Evolutionary conservation across 2,888 invertebrate genomes (phyloP).

Genomic region (Phyto melanocephala): DNA sequence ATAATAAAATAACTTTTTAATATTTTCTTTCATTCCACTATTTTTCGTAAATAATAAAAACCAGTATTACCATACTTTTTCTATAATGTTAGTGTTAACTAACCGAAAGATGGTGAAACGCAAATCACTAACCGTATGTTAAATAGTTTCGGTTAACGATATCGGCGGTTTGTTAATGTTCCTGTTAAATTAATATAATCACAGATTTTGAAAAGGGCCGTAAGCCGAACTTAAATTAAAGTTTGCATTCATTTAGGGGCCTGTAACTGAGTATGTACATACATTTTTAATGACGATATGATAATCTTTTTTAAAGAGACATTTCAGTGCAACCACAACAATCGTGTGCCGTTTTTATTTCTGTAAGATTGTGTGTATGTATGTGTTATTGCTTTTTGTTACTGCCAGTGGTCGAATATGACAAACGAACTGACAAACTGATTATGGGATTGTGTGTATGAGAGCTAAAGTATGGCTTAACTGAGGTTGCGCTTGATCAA

Average conservation of each 20-base stretch:
- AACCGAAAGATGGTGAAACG: too few species aligned
- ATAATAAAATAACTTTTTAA: too few species aligned
- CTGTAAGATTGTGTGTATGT: slow-evolving; percentile 31
- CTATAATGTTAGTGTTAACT: too few species aligned
- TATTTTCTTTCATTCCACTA: too few species aligned
- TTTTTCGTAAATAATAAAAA: too few species aligned
- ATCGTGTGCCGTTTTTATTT: slow-evolving; percentile 60
- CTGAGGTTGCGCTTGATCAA: slow-evolving; percentile 66
- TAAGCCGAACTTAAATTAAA: not conserved
- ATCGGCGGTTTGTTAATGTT: too few species aligned
- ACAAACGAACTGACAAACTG: slow-evolving; percentile 54
- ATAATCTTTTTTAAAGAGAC: slow-evolving; percentile 41
- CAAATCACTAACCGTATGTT: too few species aligned
- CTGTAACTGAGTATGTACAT: slow-evolving; percentile 29
- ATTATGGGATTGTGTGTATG: slow-evolving; percentile 32
- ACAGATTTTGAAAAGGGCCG: too few species aligned
- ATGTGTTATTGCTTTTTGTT: slow-evolving; percentile 20
- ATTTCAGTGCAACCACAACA: slow-evolving; percentile 41
- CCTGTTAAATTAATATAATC: too few species aligned
- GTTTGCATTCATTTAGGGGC: slow-evolving; percentile 1
- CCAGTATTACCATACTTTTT: too few species aligned
- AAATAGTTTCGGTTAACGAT: too few species aligned
- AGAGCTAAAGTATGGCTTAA: slow-evolving; percentile 60
- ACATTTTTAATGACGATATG: slow-evolving; percentile 50
- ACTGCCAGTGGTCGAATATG: slow-evolving; percentile 48